These are phyloP conservation scores for Andrena praecox DNA, from an alignment of 2,888 invertebrate genomes.

Conservation along the genomic window DNA sequence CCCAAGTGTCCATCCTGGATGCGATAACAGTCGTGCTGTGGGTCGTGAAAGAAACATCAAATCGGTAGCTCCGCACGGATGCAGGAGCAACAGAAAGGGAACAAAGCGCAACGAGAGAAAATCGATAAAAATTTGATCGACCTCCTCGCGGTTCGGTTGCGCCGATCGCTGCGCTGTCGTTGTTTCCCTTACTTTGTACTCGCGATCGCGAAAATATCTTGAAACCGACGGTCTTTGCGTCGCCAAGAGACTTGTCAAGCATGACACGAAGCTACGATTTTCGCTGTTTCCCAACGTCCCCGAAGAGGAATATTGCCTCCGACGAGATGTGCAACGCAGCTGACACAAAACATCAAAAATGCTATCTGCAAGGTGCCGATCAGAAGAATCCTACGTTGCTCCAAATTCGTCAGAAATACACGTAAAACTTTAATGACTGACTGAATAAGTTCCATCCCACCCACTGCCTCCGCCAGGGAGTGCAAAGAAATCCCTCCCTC, in stretches of 20 bases:
- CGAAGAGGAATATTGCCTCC: neutral
- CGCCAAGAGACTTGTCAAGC: slow-evolving; percentile 15
- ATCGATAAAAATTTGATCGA: slow-evolving; percentile 61
- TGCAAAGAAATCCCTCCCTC: no score
- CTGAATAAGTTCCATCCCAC: no score
- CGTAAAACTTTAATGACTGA: no score
- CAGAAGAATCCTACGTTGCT: no score
- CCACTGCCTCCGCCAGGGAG: no score
- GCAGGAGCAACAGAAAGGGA: neutral
- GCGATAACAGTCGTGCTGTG: no score
- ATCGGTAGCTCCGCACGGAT: no score
- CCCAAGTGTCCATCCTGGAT: no score
- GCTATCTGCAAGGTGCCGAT: neutral
- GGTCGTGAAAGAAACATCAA: no score
- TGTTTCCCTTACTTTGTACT: slow-evolving; percentile 41
- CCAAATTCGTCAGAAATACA: no score
- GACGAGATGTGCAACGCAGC: neutral
- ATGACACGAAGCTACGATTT: slow-evolving; percentile 37
- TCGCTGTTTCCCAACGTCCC: neutral
- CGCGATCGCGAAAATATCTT: slow-evolving; percentile 38
- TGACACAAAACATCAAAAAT: neutral
- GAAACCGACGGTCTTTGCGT: slow-evolving; percentile 29
- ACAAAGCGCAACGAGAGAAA: slow-evolving; percentile 18
- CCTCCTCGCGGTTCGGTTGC: slow-evolving; percentile 39
- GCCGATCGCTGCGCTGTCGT: slow-evolving; percentile 30